These are phyloP conservation scores for Laodelphax striatellus DNA, from an alignment of 1,140 invertebrate species.

Conservation along the genomic window DNA sequence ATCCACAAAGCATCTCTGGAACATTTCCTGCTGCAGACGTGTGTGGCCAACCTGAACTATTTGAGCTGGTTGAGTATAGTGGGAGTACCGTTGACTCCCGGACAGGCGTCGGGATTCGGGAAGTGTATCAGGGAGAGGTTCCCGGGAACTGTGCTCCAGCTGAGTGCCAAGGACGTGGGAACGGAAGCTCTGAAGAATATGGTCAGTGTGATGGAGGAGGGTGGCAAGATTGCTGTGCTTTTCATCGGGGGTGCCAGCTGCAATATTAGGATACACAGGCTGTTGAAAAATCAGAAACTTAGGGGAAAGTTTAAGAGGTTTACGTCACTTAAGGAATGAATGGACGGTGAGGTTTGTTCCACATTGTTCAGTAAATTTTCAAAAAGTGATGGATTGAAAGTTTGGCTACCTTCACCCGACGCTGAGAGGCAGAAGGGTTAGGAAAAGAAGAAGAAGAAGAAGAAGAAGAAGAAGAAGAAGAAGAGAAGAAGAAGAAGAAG, in stretches of 20 bases:
- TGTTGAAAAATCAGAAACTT: conserved; percentile 12
- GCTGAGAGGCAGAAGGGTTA: too few species aligned
- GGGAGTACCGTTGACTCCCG: conserved; percentile 31
- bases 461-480: too few species aligned
- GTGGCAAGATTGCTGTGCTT: conserved; percentile 32
- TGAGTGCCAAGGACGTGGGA: conserved; percentile 34
- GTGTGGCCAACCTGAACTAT: conserved; percentile 31
- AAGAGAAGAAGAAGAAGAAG: too few species aligned
- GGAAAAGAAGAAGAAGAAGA: too few species aligned
- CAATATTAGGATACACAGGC: conserved; percentile 13
- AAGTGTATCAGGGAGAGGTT: conserved; percentile 35
- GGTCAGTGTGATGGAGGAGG: conserved; percentile 32
- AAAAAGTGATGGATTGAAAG: too few species aligned
- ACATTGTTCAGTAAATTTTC: too few species aligned
- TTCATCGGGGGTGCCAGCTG: conserved; percentile 33
- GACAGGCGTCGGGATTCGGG: conserved; percentile 30
- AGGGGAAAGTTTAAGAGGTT: conserved; percentile 10
- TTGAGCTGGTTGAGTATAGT: conserved; percentile 35
- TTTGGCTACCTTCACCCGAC: too few species aligned
- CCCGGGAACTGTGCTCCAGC: conserved; percentile 30
- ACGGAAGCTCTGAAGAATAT: conserved; percentile 32
- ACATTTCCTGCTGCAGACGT: conserved; percentile 33
- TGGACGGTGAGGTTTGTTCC: too few species aligned
- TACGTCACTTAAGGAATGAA: conserved; percentile 10
- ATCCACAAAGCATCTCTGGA: conserved; percentile 28